Conservation (phyloP, 2,888 invertebrate species). For the Torymus texanus region DNA sequence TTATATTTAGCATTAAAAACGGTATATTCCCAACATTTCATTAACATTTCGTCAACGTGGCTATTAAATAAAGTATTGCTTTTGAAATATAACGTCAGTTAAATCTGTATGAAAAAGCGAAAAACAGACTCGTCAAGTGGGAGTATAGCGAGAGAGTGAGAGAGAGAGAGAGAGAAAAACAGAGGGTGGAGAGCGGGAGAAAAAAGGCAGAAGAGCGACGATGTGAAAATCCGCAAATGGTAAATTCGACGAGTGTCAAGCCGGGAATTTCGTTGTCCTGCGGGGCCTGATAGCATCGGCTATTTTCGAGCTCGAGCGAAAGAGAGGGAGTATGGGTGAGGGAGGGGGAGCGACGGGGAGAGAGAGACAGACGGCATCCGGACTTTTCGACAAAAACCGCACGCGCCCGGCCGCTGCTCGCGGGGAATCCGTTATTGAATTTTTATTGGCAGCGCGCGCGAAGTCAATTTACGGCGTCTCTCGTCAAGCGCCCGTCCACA, state of each 20-base stretch:
- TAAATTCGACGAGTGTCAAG: conserved; percentile 60
- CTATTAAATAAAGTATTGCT: no score
- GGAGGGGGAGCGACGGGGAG: not conserved
- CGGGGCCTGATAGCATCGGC: conserved; percentile 65
- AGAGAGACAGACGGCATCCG: conserved; percentile 35
- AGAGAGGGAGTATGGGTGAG: not conserved
- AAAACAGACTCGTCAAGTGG: not conserved
- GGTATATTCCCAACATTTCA: no score
- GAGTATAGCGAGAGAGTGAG: conserved; percentile 11
- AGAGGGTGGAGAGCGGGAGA: no score
- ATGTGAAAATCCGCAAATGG: conserved; percentile 53
- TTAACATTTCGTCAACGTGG: no score
- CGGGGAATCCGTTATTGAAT: conserved; percentile 68
- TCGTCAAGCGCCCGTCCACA: not conserved
- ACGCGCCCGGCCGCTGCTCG: conserved; percentile 28
- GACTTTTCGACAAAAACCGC: conserved; percentile 67
- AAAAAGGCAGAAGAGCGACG: conserved; percentile 22
- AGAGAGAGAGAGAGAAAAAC: not conserved
- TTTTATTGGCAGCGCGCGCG: conserved; percentile 68
- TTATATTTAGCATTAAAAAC: no score
- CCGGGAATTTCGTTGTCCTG: conserved; percentile 61
- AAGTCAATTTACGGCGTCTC: conserved; percentile 56
- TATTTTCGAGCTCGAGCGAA: conserved; percentile 62
- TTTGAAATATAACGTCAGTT: not conserved
- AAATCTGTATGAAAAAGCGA: not conserved